A percentile compares a stretch with the other conserved stretches of the same genome.
Evolutionary conservation across 2,113 vertebrate species (phyloP).

Genomic region (Numida meleagris): DNA sequence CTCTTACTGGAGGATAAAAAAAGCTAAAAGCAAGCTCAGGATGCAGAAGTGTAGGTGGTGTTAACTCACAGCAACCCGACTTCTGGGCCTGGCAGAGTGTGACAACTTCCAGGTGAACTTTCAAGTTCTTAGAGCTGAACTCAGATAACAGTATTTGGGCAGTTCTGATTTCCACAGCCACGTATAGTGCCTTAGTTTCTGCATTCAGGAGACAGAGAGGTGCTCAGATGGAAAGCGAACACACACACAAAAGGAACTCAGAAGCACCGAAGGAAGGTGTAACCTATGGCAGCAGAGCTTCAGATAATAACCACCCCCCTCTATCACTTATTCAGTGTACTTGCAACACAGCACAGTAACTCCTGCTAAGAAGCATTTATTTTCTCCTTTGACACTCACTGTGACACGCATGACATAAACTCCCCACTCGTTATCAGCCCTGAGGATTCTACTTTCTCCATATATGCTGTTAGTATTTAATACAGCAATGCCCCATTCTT

Average conservation of each 20-base stretch:
- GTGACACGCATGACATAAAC: accelerated
- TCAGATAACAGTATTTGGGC: not conserved
- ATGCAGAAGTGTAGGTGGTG: not conserved
- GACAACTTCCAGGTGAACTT: not conserved
- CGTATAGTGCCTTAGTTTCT: not conserved
- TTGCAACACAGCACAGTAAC: not conserved
- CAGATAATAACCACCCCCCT: not conserved
- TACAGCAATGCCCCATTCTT: not conserved
- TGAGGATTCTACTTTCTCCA: not conserved
- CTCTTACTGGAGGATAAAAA: not conserved
- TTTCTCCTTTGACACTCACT: not conserved
- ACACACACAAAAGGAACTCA: not conserved
- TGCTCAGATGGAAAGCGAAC: not conserved
- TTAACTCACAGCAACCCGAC: not conserved
- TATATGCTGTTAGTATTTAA: not conserved
- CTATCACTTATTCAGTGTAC: accelerated
- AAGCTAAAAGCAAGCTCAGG: not conserved
- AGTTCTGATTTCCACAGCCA: not conserved
- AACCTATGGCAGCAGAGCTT: not conserved
- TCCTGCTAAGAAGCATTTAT: not conserved
- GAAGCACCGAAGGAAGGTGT: not conserved
- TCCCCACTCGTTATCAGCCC: not conserved
- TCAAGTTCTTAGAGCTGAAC: not conserved
- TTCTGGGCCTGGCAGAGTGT: not conserved
- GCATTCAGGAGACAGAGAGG: not conserved